A percentile compares a stretch with the other conserved stretches of the same genome.
Conservation (phyloP, 1,140 invertebrate genomes). For the Brachionus angularis region DNA sequence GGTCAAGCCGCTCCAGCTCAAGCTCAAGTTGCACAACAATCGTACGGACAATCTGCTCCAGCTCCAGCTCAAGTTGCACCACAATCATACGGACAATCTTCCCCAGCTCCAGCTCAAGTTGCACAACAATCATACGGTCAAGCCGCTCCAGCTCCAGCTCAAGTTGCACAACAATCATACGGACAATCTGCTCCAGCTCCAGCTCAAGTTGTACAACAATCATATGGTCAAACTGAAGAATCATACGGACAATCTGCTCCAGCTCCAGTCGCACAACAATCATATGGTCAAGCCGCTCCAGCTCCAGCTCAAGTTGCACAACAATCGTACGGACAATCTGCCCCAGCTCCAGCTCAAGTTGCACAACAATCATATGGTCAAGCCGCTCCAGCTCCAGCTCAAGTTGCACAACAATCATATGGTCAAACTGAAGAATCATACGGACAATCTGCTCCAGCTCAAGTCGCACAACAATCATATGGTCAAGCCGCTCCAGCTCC, state of each 20-base stretch:
- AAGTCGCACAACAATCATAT: no score
- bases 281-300: neutral
- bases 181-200: no score
- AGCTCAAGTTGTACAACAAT: neutral
- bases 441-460: no score
- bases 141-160: neutral
- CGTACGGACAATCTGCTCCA: neutral
- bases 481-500: no score
- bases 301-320: no score
- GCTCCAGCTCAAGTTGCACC: neutral
- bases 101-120: neutral
- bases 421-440: no score
- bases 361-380: no score
- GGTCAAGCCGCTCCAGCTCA: neutral
- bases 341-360: no score
- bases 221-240: neutral
- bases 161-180: neutral
- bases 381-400: no score
- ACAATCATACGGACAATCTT: conserved; percentile 10
- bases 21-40: neutral
- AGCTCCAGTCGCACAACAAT: no score
- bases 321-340: neutral
- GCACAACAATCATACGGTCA: neutral
- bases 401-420: no score
- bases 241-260: neutral